phyloP scores from a whole-genome alignment of 2,888 invertebrate genomes.

The Drosophila birchii region DNA sequence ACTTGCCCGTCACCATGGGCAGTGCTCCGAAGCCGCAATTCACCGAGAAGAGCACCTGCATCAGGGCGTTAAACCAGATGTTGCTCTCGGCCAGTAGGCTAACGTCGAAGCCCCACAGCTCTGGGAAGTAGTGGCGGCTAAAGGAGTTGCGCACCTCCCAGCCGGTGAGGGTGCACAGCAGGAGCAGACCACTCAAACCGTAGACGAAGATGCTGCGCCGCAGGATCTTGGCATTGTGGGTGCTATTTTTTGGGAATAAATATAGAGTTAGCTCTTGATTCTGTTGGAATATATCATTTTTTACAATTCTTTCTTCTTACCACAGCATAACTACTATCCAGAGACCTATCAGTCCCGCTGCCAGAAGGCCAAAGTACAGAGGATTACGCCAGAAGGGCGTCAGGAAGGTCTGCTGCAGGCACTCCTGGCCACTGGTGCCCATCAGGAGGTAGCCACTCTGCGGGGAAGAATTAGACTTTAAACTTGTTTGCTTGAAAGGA shows the following conservation, averaged over 20 bases:
- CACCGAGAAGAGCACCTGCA: constrained; percentile 84
- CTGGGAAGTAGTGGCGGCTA: constrained; percentile 81
- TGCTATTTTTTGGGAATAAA: constrained; percentile 67
- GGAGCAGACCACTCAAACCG: constrained; percentile 79
- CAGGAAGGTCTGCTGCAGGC: constrained; percentile 83
- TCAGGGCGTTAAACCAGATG: constrained; percentile 84
- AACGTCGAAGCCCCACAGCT: constrained; percentile 81
- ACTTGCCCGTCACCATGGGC: constrained; percentile 85
- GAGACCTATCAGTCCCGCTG: constrained; percentile 82
- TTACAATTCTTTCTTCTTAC: constrained; percentile 58
- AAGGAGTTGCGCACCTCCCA: constrained; percentile 84
- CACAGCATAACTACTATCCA: constrained; percentile 84
- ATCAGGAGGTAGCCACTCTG: constrained; percentile 82
- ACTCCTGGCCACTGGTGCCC: constrained; percentile 83
- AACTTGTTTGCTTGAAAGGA: rapidly evolving
- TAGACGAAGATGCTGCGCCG: constrained; percentile 82
- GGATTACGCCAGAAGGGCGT: constrained; percentile 85
- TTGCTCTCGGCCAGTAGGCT: constrained; percentile 76
- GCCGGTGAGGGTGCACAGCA: constrained; percentile 82
- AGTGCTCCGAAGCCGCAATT: constrained; percentile 84
- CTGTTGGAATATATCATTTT: rapidly evolving
- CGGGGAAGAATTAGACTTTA: background rate
- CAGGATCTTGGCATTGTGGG: constrained; percentile 83
- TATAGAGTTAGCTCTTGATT: background rate
- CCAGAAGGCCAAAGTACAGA: constrained; percentile 83